phyloP scores from a whole-genome alignment of 1,140 invertebrate genomes.

The Orchestia grillus region DNA sequence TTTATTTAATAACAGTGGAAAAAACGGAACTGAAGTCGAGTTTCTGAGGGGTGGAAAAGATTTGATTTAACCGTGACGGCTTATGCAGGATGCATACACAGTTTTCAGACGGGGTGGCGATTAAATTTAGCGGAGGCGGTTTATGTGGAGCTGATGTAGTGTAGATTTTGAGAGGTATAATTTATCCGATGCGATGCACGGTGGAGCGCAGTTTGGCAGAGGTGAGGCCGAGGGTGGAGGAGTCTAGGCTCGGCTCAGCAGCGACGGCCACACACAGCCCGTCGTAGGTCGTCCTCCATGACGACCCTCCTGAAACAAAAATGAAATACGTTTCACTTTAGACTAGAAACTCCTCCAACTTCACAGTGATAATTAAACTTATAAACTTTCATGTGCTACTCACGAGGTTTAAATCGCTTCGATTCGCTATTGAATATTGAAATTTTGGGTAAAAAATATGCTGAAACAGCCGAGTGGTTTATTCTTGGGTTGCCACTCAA shows the following conservation, averaged over 20 bases:
- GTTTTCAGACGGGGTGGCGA: too few relatives aligned
- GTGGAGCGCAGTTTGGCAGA: not conserved
- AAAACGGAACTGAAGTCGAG: not conserved
- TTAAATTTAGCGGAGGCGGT: too few relatives aligned
- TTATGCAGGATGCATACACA: too few relatives aligned
- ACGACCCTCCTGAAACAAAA: slow-evolving; percentile 39
- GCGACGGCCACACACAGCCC: not conserved
- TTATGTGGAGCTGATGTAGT: too few relatives aligned
- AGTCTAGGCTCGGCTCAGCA: not conserved
- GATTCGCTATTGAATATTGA: too few relatives aligned
- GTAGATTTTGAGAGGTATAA: too few relatives aligned
- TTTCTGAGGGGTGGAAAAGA: not conserved
- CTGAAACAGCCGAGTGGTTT: too few relatives aligned
- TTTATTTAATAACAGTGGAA: not conserved
- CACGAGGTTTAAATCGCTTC: too few relatives aligned
- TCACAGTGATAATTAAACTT: not conserved
- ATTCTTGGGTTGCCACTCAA: too few relatives aligned
- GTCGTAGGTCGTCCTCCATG: slow-evolving; percentile 16
- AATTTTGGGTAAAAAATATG: too few relatives aligned
- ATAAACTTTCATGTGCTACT: not conserved
- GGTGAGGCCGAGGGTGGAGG: not conserved
- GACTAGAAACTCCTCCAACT: not conserved
- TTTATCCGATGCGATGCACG: too few relatives aligned
- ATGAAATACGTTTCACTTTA: not conserved
- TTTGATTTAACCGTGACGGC: not conserved